phyloP scores from a whole-genome alignment of 2,797 vertebrate species.

The Rhinophrynus dorsalis region DNA sequence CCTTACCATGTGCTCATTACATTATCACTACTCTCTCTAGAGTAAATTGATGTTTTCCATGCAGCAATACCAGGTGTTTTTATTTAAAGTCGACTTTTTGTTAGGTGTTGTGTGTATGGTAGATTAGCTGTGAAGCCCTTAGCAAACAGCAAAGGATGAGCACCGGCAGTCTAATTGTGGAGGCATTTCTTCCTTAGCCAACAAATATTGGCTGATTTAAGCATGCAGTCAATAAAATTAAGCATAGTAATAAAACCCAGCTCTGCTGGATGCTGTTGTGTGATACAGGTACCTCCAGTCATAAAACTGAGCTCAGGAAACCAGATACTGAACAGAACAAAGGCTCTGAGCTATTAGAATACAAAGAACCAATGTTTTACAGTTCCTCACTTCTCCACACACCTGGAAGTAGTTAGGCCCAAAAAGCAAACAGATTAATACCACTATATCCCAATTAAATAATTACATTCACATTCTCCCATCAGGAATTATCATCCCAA shows the following conservation, averaged over 20 bases:
- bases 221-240: constrained; percentile 65
- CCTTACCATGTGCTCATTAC: too few species aligned
- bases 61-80: constrained; percentile 3
- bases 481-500: constrained; percentile 53
- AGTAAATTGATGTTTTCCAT: not conserved
- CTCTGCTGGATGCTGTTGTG: constrained; percentile 53
- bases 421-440: constrained; percentile 61
- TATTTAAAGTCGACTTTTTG: not conserved
- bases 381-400: constrained; percentile 54
- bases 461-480: constrained; percentile 58
- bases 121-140: too few species aligned
- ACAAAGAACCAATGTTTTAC: constrained; percentile 46
- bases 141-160: constrained; percentile 52
- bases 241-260: constrained; percentile 67
- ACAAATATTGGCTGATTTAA: constrained; percentile 67
- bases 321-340: constrained; percentile 60
- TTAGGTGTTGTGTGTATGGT: not conserved
- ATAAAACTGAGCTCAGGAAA: constrained; percentile 65
- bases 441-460: constrained; percentile 57
- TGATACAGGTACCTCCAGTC: constrained; percentile 62
- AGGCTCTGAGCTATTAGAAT: constrained; percentile 54
- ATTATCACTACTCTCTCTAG: too few species aligned
- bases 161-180: constrained; percentile 42
- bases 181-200: too few species aligned
- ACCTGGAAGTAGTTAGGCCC: constrained; percentile 76